These are phyloP conservation scores for Tetramorium alpestre DNA, from an alignment of 1,140 invertebrate species.

Conservation along the genomic window DNA sequence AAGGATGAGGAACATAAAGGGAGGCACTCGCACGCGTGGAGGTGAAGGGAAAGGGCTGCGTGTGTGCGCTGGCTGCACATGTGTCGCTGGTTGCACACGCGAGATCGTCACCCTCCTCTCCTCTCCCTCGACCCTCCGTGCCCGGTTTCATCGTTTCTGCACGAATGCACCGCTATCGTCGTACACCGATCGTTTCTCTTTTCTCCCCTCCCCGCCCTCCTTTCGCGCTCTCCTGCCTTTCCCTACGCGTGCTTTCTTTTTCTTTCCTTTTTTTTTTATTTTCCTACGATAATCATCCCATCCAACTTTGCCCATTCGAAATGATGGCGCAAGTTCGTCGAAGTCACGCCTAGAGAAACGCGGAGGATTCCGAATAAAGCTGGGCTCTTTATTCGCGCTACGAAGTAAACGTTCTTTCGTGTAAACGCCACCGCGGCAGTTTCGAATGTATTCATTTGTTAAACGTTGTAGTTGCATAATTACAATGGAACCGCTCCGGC, in stretches of 20 bases:
- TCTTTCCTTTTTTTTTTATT: constrained; percentile 35
- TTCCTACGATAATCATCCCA: constrained; percentile 69
- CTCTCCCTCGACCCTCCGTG: background rate
- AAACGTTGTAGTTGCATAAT: constrained; percentile 20
- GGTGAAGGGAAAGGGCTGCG: background rate
- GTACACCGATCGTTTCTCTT: constrained; percentile 41
- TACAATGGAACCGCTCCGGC: background rate
- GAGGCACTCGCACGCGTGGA: constrained; percentile 41
- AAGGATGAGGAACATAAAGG: constrained; percentile 72
- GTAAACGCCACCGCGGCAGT: constrained; percentile 4
- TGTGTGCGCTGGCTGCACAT: constrained; percentile 1
- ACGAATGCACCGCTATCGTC: constrained; percentile 48
- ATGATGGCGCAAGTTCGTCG: constrained; percentile 64
- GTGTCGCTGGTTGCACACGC: constrained; percentile 54
- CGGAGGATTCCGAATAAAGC: constrained; percentile 46
- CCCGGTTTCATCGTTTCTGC: constrained; percentile 49
- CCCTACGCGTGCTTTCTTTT: background rate
- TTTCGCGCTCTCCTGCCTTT: background rate
- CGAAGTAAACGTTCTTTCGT: background rate
- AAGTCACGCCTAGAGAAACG: constrained; percentile 61
- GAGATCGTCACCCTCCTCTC: constrained; percentile 3
- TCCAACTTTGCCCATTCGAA: constrained; percentile 69
- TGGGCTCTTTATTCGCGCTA: constrained; percentile 14
- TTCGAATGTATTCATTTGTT: constrained; percentile 1
- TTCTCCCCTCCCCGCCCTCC: constrained; percentile 2